Conservation (phyloP, 1,140 invertebrate species). For the Macrocentrus cingulum region DNA sequence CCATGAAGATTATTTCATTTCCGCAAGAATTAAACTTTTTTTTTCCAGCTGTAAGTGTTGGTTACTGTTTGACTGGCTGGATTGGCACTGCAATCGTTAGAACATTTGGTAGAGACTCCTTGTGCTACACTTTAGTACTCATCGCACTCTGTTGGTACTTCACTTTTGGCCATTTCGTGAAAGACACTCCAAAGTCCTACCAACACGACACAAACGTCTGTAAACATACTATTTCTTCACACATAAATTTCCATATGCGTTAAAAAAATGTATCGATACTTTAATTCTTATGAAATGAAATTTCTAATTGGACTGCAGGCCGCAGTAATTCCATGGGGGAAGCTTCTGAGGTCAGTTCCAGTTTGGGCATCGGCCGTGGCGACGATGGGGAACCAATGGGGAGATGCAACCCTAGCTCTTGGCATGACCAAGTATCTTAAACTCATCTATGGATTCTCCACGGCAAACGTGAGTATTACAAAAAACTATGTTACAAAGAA, state of each 20-base stretch:
- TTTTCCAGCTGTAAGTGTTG: conserved; percentile 60
- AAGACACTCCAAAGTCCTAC: conserved; percentile 61
- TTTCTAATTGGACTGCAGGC: conserved; percentile 36
- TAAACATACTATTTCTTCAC: background rate
- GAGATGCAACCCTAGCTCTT: conserved; percentile 62
- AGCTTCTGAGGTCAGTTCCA: conserved; percentile 60
- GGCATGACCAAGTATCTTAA: conserved; percentile 65
- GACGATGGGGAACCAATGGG: conserved; percentile 65
- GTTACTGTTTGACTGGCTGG: conserved; percentile 62
- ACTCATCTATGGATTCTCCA: conserved; percentile 64
- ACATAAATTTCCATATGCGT: too few species aligned
- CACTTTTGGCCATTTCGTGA: conserved; percentile 69
- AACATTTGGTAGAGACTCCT: conserved; percentile 60
- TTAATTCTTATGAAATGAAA: too few species aligned
- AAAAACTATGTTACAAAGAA: background rate
- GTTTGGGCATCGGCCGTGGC: conserved; percentile 65
- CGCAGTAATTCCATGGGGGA: conserved; percentile 62
- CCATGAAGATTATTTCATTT: background rate
- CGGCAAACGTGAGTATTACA: conserved; percentile 57
- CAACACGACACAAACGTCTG: conserved; percentile 57
- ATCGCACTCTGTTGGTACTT: conserved; percentile 68
- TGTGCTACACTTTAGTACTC: conserved; percentile 64
- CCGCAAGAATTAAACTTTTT: conserved; percentile 8
- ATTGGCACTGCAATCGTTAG: conserved; percentile 60
- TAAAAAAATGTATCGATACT: too few species aligned